Evolutionary conservation across 2,888 invertebrate species (phyloP).

Genomic region (Ceriagrion tenellum): DNA sequence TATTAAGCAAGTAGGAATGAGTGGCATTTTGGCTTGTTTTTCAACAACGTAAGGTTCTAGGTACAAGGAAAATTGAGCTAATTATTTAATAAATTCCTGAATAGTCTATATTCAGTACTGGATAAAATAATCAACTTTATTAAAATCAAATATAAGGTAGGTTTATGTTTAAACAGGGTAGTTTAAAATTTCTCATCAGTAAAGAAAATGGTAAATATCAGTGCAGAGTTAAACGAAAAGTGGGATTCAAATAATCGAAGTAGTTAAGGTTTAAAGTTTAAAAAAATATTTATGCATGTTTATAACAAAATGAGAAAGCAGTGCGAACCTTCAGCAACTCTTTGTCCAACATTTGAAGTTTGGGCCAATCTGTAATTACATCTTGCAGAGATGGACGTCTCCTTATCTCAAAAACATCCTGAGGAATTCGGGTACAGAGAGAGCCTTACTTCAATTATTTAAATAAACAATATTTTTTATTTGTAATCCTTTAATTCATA

Average conservation of each 20-base stretch:
- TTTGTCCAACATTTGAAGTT: slow-evolving; percentile 84
- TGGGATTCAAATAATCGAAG: slow-evolving; percentile 61
- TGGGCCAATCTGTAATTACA: slow-evolving; percentile 90
- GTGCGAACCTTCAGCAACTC: slow-evolving; percentile 83
- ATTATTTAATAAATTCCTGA: slow-evolving; percentile 53
- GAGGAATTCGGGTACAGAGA: slow-evolving; percentile 77
- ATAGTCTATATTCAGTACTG: slow-evolving; percentile 52
- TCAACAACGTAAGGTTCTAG: slow-evolving; percentile 40
- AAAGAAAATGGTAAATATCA: slow-evolving; percentile 49
- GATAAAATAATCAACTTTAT: slow-evolving; percentile 23
- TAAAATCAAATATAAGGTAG: slow-evolving; percentile 54
- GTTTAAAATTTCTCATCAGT: slow-evolving; percentile 49
- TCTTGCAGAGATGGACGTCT: slow-evolving; percentile 85
- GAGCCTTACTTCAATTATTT: slow-evolving; percentile 68
- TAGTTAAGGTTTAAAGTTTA: slow-evolving; percentile 68
- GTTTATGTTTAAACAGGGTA: slow-evolving; percentile 55
- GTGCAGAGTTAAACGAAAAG: slow-evolving; percentile 64
- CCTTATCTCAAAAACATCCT: slow-evolving; percentile 85
- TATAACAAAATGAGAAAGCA: slow-evolving; percentile 68
- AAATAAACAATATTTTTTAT: slow-evolving; percentile 69
- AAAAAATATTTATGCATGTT: slow-evolving; percentile 64
- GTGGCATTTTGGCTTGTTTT: slow-evolving; percentile 32
- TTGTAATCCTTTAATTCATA: slow-evolving; percentile 58
- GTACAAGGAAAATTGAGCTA: slow-evolving; percentile 33
- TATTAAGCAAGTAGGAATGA: slow-evolving; percentile 21